phyloP scores from a whole-genome alignment of 2,888 invertebrate species.

The Drosophila pseudotalamancana region DNA sequence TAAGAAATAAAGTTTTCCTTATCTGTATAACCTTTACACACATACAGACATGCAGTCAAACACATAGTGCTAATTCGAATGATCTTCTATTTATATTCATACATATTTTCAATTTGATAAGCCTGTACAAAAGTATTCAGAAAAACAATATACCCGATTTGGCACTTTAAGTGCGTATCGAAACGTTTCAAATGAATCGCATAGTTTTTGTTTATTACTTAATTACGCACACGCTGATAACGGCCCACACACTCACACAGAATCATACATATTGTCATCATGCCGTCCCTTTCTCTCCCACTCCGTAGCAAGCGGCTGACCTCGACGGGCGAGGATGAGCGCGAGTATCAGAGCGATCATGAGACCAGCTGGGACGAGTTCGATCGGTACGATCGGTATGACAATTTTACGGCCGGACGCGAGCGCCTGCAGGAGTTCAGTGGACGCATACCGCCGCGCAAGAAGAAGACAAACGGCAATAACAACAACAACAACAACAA shows the following conservation, averaged over 20 bases:
- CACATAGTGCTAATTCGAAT: too few species aligned
- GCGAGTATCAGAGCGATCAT: constrained; percentile 83
- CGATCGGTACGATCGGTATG: constrained; percentile 84
- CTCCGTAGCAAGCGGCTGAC: constrained; percentile 82
- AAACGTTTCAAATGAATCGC: constrained; percentile 13
- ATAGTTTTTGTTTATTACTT: neutral
- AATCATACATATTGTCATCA: neutral
- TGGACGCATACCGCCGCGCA: constrained; percentile 84
- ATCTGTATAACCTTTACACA: too few species aligned
- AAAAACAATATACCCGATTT: too few species aligned
- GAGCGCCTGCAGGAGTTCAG: constrained; percentile 84
- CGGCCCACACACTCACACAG: neutral
- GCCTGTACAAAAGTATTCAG: too few species aligned
- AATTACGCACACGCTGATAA: constrained; percentile 4
- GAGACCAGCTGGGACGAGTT: constrained; percentile 84
- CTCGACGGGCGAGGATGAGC: constrained; percentile 84
- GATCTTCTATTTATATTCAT: too few species aligned
- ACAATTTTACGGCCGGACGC: constrained; percentile 83
- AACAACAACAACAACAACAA: constrained; percentile 11
- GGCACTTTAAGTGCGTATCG: too few species aligned
- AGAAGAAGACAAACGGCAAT: constrained; percentile 81
- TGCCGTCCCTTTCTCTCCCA: neutral
- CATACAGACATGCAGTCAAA: too few species aligned
- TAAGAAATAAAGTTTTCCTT: too few species aligned
- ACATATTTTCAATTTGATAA: too few species aligned